Percentiles rank a stretch among this genome's conserved stretches.
Evolutionary conservation across 2,797 vertebrate species (phyloP).

Genomic region (Crax fasciolata): DNA sequence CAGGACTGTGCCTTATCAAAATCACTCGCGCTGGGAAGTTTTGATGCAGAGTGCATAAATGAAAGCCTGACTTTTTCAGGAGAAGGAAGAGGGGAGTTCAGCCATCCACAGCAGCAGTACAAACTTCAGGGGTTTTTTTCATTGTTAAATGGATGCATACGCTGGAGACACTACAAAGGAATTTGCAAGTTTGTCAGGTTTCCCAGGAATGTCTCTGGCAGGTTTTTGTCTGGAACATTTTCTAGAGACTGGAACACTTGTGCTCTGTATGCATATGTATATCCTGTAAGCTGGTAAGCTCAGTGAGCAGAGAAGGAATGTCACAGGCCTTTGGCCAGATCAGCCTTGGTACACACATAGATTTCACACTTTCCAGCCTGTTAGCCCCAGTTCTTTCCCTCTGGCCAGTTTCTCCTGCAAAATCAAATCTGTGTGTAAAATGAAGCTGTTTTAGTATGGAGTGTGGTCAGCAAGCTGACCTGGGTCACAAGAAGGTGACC

Average conservation of each 20-base stretch:
- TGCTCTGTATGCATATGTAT: constrained; percentile 62
- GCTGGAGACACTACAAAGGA: constrained; percentile 70
- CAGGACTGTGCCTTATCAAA: constrained; percentile 41
- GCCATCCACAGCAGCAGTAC: constrained; percentile 32
- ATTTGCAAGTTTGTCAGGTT: constrained; percentile 77
- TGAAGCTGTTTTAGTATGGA: background rate
- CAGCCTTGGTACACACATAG: constrained; percentile 23
- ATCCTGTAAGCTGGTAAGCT: constrained; percentile 71
- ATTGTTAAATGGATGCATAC: constrained; percentile 68
- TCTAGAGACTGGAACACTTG: constrained; percentile 63
- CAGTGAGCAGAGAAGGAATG: constrained; percentile 46
- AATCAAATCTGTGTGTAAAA: constrained; percentile 29
- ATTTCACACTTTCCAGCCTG: constrained; percentile 51
- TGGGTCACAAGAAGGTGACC: background rate
- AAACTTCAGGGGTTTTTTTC: constrained; percentile 11
- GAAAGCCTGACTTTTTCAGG: constrained; percentile 47
- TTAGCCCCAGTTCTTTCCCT: constrained; percentile 15
- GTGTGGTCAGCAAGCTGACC: background rate
- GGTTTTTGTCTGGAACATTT: constrained; percentile 77
- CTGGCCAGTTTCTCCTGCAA: constrained; percentile 12
- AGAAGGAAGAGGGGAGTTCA: constrained; percentile 39
- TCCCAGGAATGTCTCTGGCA: constrained; percentile 80
- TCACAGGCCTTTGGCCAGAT: constrained; percentile 61
- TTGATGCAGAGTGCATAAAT: constrained; percentile 41
- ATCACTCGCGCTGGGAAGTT: constrained; percentile 49